Conservation (phyloP, 2,797 vertebrate genomes). For the Channa striata region DNA sequence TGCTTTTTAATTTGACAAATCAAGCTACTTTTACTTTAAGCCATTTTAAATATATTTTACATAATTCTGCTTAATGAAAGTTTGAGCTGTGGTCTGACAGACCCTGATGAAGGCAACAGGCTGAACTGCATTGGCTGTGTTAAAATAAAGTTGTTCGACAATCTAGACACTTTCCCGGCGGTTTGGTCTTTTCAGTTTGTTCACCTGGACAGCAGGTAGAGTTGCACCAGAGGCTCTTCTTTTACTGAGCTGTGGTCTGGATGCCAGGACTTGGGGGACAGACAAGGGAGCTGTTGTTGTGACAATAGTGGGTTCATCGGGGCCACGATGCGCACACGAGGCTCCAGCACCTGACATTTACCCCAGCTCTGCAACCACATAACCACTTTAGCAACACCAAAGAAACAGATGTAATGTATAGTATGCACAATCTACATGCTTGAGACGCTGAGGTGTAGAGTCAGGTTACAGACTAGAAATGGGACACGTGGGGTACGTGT, state of each 20-base stretch:
- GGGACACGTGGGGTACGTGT: conserved; percentile 8
- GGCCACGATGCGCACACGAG: not conserved
- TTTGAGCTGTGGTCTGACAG: not conserved
- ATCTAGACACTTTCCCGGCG: too few relatives aligned
- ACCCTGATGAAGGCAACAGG: too few relatives aligned
- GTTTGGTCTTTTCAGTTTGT: too few relatives aligned
- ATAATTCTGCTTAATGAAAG: not conserved
- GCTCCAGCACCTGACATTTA: not conserved
- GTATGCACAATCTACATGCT: conserved; percentile 40
- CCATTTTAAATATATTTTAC: not conserved
- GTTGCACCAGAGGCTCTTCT: too few relatives aligned
- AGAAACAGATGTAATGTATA: conserved; percentile 26
- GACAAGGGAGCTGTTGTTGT: conserved; percentile 5
- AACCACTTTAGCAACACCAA: not conserved
- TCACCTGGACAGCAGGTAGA: too few relatives aligned
- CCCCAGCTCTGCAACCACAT: not conserved
- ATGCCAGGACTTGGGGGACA: conserved; percentile 26
- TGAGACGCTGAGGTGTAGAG: conserved; percentile 41
- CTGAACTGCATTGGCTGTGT: too few relatives aligned
- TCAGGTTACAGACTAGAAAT: conserved; percentile 51
- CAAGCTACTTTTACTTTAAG: not conserved
- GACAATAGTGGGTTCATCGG: too few relatives aligned
- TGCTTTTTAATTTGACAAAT: not conserved
- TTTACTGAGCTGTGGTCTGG: not conserved
- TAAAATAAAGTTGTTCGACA: too few relatives aligned